Evolutionary conservation across 2,113 vertebrate species (phyloP), one percentile per base, ranked within the genome.

Genomic region (Phocoena phocoena): DNA sequence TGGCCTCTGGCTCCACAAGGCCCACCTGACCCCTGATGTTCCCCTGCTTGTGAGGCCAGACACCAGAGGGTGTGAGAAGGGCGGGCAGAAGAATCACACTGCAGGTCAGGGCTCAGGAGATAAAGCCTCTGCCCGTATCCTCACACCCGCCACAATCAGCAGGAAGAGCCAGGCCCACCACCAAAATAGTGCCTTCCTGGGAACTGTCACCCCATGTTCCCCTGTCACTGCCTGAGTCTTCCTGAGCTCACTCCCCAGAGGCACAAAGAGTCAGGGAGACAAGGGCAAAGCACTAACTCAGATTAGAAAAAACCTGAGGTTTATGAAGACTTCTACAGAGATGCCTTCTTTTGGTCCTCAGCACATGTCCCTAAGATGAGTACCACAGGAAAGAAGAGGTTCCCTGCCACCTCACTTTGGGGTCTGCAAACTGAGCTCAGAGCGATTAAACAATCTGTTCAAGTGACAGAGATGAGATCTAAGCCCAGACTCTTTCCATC

Each of bases 341-440:
- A 21, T 0, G 0, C 10, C 55, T 60, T 31, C 31, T 3, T 31
- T 55, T 17, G 5, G 10, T 33, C 41, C 25, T 11, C 10, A 31
- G 25, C 17, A 5, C 38, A 60, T 26, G 11, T 70, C 60, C 9
- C 65, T 7, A 65, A 84, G 58, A 38, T 0, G 41, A 33, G 31
- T 3, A 33, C 31, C 28, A 20, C 11, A 41, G 65, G 20, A 55
- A 50, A 28, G 11, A 8, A 38, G 47, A 71, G 41, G 41, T 8
- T 28, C 26, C 36, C 36, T 63, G 12, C 33, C 38, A 2, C 14
- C 36, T 62, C 44, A n/a, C 38, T 50, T 26, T 25, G 70, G 53
- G 36, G 6, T 21, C 41, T 50, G 80, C 17, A 10, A 41, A 5
- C 17, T 5, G 28, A 91, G 36, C 8, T 7, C 60, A 33, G 8